Evolutionary conservation across 2,113 vertebrate genomes (phyloP).

Genomic region (Hirundichthys speculiger): DNA sequence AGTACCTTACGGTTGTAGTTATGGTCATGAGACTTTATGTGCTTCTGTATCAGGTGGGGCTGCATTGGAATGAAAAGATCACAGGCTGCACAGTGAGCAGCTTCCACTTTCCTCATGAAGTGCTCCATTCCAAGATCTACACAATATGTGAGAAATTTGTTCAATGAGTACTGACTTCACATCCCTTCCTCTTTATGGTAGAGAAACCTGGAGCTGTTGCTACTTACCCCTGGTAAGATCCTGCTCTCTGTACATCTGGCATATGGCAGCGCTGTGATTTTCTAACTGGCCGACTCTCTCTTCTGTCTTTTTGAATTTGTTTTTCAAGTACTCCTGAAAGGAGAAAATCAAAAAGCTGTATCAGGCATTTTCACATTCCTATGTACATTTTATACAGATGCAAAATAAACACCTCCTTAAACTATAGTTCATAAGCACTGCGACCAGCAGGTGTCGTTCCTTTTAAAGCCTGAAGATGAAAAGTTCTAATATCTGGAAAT

Average conservation of each 20-base stretch:
- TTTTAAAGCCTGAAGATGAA: too few species aligned
- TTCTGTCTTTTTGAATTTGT: constrained; percentile 90
- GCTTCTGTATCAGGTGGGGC: constrained; percentile 89
- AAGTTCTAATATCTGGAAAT: too few species aligned
- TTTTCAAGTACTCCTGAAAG: constrained; percentile 88
- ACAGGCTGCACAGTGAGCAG: constrained; percentile 90
- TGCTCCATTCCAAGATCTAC: constrained; percentile 93
- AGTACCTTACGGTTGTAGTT: constrained; percentile 91
- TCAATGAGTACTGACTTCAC: not conserved
- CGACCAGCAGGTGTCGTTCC: too few species aligned
- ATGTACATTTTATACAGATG: not conserved
- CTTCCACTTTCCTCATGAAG: constrained; percentile 93
- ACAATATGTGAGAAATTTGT: not conserved
- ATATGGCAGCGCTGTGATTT: constrained; percentile 89
- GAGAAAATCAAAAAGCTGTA: not conserved
- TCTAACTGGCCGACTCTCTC: constrained; percentile 85
- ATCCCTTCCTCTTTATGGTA: not conserved
- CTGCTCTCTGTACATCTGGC: constrained; percentile 91
- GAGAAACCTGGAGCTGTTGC: not conserved
- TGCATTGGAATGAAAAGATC: constrained; percentile 96
- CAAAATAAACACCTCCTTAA: too few species aligned
- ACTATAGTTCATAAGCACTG: too few species aligned
- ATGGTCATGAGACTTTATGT: constrained; percentile 90
- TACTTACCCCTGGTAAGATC: constrained; percentile 88
- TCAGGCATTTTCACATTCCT: not conserved